phyloP scores from a whole-genome alignment of 2,797 vertebrate genomes.

The Brachyrhaphis roseni region DNA sequence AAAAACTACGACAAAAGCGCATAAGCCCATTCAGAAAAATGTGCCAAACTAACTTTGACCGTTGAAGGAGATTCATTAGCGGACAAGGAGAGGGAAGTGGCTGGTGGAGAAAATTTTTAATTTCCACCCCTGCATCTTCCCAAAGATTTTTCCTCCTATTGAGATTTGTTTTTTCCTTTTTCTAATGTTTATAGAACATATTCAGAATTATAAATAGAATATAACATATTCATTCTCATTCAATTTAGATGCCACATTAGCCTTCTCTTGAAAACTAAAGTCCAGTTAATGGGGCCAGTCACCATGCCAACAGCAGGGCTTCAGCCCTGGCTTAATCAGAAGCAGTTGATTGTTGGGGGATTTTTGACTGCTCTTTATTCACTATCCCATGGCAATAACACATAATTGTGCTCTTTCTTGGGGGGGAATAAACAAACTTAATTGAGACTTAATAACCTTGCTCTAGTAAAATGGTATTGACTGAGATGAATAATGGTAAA shows the following conservation, averaged over 20 bases:
- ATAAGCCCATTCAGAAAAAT: too few species aligned
- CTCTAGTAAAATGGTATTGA: conserved; percentile 10
- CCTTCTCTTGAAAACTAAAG: conserved; percentile 57
- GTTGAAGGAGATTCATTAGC: too few species aligned
- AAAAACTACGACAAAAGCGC: too few species aligned
- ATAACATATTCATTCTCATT: conserved; percentile 74
- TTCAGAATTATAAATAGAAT: conserved; percentile 61
- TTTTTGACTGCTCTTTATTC: conserved; percentile 54
- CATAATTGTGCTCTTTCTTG: conserved; percentile 23
- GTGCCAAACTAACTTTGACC: too few species aligned
- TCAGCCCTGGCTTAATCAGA: conserved; percentile 53
- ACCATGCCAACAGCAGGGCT: conserved; percentile 69
- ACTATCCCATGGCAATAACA: conserved; percentile 29
- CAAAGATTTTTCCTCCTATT: background rate
- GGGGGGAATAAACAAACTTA: conserved; percentile 1
- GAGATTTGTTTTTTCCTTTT: background rate
- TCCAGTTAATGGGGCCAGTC: conserved; percentile 63
- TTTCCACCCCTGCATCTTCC: background rate
- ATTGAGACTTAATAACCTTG: conserved; percentile 28
- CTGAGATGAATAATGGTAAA: conserved; percentile 9
- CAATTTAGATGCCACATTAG: conserved; percentile 60
- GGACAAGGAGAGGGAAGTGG: too few species aligned
- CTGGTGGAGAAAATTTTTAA: too few species aligned
- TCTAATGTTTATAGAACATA: background rate
- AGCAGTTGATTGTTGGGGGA: conserved; percentile 53